Percentiles rank a stretch among this genome's conserved stretches.
Conservation (phyloP, 2,113 vertebrate genomes). For the Albula goreensis region DNA sequence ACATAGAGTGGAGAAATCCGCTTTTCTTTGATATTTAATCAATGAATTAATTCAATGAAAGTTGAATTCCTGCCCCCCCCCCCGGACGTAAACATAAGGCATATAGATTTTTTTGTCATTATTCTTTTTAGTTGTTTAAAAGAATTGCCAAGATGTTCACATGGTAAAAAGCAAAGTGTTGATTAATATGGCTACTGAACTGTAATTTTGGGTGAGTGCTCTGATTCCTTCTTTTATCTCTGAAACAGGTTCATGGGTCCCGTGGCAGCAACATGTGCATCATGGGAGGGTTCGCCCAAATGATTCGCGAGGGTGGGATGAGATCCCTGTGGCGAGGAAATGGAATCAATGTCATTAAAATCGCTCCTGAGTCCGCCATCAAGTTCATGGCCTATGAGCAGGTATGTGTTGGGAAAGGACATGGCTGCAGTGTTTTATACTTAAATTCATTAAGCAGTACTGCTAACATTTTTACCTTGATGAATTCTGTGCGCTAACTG, state of each 20-base stretch:
- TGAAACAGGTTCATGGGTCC: constrained; percentile 85
- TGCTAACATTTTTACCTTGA: not conserved
- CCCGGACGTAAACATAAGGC: no score
- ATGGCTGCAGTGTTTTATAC: not conserved
- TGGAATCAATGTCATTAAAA: constrained; percentile 90
- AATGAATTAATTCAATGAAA: not conserved
- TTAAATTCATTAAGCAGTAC: not conserved
- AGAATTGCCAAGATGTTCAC: not conserved
- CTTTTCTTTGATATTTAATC: not conserved
- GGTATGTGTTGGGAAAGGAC: constrained; percentile 61
- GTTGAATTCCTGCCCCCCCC: not conserved
- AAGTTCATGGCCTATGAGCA: constrained; percentile 99
- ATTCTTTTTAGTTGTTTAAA: no score
- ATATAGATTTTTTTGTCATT: not conserved
- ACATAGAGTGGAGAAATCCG: not conserved
- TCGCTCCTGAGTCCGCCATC: constrained; percentile 90
- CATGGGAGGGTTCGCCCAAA: constrained; percentile 83
- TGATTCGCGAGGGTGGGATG: constrained; percentile 88
- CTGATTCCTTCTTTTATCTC: not conserved
- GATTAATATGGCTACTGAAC: not conserved
- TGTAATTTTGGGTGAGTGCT: not conserved
- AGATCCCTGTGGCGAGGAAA: constrained; percentile 90
- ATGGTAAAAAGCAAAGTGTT: not conserved
- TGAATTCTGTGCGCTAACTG: not conserved
- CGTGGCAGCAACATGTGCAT: constrained; percentile 93